A percentile compares a stretch with the other conserved stretches of the same genome.
Conservation (phyloP, 64 coral and sea anemone genomes). For the Montipora foliosa region DNA sequence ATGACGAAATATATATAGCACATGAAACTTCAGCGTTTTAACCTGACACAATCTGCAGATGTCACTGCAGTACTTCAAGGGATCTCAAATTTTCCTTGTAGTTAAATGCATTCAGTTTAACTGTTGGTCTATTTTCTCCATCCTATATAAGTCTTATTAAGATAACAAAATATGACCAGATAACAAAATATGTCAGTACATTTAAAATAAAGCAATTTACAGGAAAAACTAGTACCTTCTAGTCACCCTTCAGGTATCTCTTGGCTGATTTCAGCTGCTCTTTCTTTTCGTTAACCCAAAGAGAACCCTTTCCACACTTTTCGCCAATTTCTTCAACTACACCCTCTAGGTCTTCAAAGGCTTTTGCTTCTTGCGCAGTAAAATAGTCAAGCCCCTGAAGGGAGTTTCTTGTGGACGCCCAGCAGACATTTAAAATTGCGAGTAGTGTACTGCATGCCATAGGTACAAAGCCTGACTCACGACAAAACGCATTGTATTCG, state of each 20-base stretch:
- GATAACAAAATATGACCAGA: background rate
- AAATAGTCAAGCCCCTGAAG: conserved; percentile 25
- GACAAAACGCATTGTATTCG: background rate
- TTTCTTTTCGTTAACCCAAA: background rate
- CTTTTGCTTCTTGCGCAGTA: background rate
- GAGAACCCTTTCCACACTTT: background rate
- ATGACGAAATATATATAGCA: background rate
- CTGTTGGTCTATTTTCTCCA: conserved; percentile 18
- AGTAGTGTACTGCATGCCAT: conserved; percentile 10
- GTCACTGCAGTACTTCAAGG: conserved; percentile 2
- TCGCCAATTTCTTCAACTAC: too few relatives aligned
- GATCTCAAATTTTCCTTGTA: conserved; percentile 28
- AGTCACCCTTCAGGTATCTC: conserved; percentile 38
- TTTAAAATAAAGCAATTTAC: too few relatives aligned
- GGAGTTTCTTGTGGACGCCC: background rate
- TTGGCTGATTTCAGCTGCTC: conserved; percentile 40
- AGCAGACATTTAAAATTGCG: conserved; percentile 19
- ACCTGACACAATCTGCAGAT: conserved; percentile 10
- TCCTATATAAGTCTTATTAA: conserved; percentile 14
- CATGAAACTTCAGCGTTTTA: conserved; percentile 9
- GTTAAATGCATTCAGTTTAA: conserved; percentile 4
- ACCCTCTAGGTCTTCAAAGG: conserved; percentile 12
- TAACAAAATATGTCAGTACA: too few relatives aligned
- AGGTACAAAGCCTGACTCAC: too few relatives aligned
- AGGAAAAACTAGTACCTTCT: background rate